These are phyloP conservation scores for Rhodinocichla rosea DNA, from an alignment of 2,113 vertebrate species.

Conservation along the genomic window DNA sequence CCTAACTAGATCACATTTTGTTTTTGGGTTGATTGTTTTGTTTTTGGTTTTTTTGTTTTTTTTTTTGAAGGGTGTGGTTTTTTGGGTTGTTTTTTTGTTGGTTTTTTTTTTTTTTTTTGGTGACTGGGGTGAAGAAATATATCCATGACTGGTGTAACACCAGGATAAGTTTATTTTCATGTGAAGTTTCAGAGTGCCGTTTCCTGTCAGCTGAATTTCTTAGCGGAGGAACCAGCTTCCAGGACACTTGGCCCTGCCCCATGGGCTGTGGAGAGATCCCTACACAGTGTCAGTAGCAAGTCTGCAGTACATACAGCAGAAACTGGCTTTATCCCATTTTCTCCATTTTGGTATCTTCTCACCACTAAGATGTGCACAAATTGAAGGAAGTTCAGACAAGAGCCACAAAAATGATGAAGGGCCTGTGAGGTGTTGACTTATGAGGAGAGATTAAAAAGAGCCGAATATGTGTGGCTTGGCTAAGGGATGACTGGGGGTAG, in stretches of 20 bases:
- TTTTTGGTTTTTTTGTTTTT: background rate
- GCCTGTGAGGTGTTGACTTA: slow-evolving; percentile 18
- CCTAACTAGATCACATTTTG: background rate
- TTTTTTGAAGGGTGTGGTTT: too few species aligned
- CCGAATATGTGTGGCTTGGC: slow-evolving; percentile 1
- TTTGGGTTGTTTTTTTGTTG: background rate
- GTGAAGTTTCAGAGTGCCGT: background rate
- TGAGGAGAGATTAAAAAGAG: slow-evolving; percentile 33
- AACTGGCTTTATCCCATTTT: background rate
- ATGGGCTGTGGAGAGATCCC: background rate
- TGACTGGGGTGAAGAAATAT: background rate
- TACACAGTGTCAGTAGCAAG: background rate
- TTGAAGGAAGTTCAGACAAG: slow-evolving; percentile 8
- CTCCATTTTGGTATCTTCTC: background rate
- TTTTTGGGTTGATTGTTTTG: background rate
- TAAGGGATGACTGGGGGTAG: background rate
- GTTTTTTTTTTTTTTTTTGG: background rate
- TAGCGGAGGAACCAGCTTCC: background rate
- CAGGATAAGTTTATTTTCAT: background rate
- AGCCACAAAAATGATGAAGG: slow-evolving; percentile 46
- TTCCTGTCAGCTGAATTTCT: background rate
- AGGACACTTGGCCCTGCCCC: background rate
- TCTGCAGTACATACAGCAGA: rapidly evolving
- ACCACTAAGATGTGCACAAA: background rate
- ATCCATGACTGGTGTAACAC: background rate